Percentiles rank a stretch among this genome's conserved stretches.
Conservation (phyloP, 2,888 invertebrate species). For the Drosophila limbata region DNA sequence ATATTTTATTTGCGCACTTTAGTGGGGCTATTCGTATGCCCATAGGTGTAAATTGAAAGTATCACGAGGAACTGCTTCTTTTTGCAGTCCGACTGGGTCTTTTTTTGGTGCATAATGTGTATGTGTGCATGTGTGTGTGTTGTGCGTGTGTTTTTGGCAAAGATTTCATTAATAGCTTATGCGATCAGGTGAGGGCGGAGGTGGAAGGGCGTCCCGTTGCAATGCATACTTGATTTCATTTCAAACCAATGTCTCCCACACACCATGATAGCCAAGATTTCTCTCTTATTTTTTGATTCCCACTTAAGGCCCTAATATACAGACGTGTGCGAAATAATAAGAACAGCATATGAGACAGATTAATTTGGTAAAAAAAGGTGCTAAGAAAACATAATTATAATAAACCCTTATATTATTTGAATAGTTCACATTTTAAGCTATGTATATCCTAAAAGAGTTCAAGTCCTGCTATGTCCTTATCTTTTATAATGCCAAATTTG, state of each 20-base stretch:
- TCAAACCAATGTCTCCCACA: conserved; percentile 45
- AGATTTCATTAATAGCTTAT: conserved; percentile 76
- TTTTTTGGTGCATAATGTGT: too few relatives aligned
- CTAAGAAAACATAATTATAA: too few relatives aligned
- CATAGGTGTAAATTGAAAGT: not conserved
- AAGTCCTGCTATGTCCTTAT: too few relatives aligned
- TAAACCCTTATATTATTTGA: too few relatives aligned
- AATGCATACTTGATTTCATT: conserved; percentile 56
- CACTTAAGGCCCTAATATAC: conserved; percentile 52
- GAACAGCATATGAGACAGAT: too few relatives aligned
- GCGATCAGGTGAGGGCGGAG: conserved; percentile 46
- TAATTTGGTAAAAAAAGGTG: too few relatives aligned
- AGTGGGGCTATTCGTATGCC: not conserved
- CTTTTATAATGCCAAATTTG: too few relatives aligned
- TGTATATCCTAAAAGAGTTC: too few relatives aligned
- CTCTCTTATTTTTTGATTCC: not conserved
- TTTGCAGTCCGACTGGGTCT: not conserved
- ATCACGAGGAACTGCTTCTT: not conserved
- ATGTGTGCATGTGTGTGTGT: conserved; percentile 29
- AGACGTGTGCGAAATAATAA: too few relatives aligned
- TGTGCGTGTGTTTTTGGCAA: conserved; percentile 65
- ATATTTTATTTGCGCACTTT: too few relatives aligned
- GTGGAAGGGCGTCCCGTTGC: not conserved
- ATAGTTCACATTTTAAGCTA: too few relatives aligned
- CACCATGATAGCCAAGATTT: not conserved